Evolutionary conservation across 2,113 vertebrate genomes (phyloP), one percentile per base, ranked within the genome.

Genomic region (Gobius niger): DNA sequence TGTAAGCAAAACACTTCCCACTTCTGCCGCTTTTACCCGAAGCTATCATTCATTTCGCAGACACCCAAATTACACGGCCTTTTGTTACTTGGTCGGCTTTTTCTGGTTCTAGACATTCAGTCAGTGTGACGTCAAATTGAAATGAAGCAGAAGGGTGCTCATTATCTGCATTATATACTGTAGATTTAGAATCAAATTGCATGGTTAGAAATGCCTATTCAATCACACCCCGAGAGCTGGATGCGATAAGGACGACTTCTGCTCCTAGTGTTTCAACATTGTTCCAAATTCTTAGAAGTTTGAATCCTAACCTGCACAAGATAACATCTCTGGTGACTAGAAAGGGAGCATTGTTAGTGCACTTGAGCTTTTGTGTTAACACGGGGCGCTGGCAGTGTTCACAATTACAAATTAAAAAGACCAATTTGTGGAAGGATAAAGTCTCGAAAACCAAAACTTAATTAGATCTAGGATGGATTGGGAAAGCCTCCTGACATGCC

Each of bases 241-340:
- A 41, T 46, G 67, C 62, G 24, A 41, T 14, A 59, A 41, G 16
- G 49, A 64, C 9, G 61, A 44, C 44, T 47, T 61, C 14, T 42
- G 49, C 53, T 78, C 71, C 76, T 86, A 68, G 11, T 34, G 68
- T 88, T 87, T 81, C 81, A 53, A 77, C 68, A 53, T 60, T 61
- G 53, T 75, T 81, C 65, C 72, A 64, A 72, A 72, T 54, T 81
- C 63, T 63, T 57, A 59, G 76, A 62, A 73, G 77, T 57, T 59
- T 53, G 70, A 73, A 79, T 68, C 52, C 68, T 62, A 24, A 78
- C 65, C 64, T 67, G 59, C 46, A 67, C 41, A 9, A 52, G 85
- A 90, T 84, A 85, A 68, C 78, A 86, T 89, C 77, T 77, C 71
- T 66, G 44, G 63, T 72, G 72, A 40, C 44, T 44, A 81, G 74